Evolutionary conservation across 2,888 invertebrate genomes (phyloP).

Genomic region (Standfussiana lucernea): DNA sequence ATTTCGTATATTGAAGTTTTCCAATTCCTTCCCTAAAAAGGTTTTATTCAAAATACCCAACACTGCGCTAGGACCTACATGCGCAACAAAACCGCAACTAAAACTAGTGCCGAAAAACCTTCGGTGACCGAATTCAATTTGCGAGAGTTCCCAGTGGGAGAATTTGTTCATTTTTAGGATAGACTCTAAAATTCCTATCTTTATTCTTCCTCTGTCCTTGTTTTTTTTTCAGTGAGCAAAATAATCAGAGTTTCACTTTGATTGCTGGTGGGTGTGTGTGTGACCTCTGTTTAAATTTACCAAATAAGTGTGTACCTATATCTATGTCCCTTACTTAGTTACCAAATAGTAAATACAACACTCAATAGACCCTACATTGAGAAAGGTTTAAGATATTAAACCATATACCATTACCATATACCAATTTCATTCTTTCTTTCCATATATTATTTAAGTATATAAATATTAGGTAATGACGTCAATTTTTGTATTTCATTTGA

Average conservation of each 20-base stretch:
- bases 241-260: not conserved
- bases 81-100: not conserved
- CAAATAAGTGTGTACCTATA: not conserved
- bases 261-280: not conserved
- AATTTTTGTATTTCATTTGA: not conserved
- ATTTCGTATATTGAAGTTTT: not conserved
- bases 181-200: conserved; percentile 24
- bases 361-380: not conserved
- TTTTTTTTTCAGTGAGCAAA: not conserved
- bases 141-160: conserved; percentile 7
- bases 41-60: not conserved
- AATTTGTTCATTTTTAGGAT: conserved; percentile 27
- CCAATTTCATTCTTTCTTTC: too few relatives aligned
- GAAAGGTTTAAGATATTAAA: too few relatives aligned
- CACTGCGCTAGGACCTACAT: not conserved
- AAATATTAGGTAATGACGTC: not conserved
- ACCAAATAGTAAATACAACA: not conserved
- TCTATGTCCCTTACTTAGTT: not conserved
- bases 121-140: conserved; percentile 44
- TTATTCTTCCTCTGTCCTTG: conserved; percentile 4
- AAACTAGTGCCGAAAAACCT: conserved; percentile 36
- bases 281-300: not conserved
- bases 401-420: too few relatives aligned
- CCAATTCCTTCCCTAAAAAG: not conserved
- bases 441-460: too few relatives aligned